Percentiles rank a stretch among this genome's conserved stretches.
Evolutionary conservation across 2,888 invertebrate species (phyloP).

Genomic region (Drosophila melanosoma): DNA sequence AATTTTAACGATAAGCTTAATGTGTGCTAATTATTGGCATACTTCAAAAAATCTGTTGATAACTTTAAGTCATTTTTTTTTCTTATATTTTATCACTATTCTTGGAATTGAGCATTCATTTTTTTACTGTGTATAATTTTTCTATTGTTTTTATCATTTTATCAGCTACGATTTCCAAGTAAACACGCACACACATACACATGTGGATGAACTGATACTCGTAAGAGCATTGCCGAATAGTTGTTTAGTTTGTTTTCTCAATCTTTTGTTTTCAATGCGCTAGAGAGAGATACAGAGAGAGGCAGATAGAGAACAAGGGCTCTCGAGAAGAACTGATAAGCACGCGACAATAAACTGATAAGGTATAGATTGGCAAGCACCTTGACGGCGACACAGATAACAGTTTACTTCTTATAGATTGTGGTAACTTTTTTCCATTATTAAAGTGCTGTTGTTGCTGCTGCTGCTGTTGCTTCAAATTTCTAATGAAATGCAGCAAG

Average conservation of each 20-base stretch:
- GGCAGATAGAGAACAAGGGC: conserved; percentile 12
- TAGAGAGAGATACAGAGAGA: conserved; percentile 15
- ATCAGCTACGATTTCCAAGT: conserved; percentile 68
- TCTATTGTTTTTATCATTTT: conserved; percentile 54
- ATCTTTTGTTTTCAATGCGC: conserved; percentile 69
- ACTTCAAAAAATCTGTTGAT: background rate
- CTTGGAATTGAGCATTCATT: background rate
- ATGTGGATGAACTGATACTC: conserved; percentile 17
- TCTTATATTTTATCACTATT: background rate
- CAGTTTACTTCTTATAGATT: conserved; percentile 30
- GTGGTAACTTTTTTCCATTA: conserved; percentile 28
- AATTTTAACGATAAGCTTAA: background rate
- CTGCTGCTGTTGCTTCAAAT: conserved; percentile 17
- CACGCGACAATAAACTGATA: conserved; percentile 66
- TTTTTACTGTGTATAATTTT: conserved; percentile 37
- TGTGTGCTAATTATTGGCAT: background rate
- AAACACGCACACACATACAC: conserved; percentile 10
- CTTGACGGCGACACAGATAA: conserved; percentile 31
- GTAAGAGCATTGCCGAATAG: conserved; percentile 21
- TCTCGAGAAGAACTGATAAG: conserved; percentile 56
- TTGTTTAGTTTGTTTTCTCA: conserved; percentile 75
- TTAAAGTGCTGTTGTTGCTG: conserved; percentile 22
- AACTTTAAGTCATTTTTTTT: background rate
- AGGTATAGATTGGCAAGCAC: conserved; percentile 38
- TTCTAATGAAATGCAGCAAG: conserved; percentile 63